phyloP scores from a whole-genome alignment of 1,140 invertebrate species.

The Acromyrmex echinatior region DNA sequence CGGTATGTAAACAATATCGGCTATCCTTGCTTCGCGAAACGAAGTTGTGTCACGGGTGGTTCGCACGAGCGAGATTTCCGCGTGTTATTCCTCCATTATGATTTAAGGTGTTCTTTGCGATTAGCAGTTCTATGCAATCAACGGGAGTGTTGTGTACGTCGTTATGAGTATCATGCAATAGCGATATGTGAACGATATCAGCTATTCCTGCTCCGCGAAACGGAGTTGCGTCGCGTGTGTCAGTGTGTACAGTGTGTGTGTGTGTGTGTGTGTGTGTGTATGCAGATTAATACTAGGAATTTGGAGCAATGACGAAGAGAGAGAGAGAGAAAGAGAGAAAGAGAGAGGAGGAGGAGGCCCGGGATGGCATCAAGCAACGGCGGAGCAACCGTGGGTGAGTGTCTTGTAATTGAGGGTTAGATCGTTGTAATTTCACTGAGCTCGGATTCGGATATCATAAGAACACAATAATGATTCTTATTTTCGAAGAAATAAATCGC shows the following conservation, averaged over 20 bases:
- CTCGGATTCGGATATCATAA: no score
- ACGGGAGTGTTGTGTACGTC: no score
- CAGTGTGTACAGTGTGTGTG: no score
- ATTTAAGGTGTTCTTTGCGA: no score
- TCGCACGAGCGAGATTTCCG: no score
- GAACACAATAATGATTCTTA: not conserved
- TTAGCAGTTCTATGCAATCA: no score
- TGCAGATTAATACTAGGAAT: not conserved
- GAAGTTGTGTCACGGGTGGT: no score
- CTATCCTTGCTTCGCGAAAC: not conserved
- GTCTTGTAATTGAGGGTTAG: not conserved
- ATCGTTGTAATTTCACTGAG: not conserved
- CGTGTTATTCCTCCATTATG: no score
- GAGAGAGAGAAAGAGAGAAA: no score
- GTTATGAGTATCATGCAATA: no score
- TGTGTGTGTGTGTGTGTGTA: not conserved
- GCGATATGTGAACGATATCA: no score
- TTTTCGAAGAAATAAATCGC: not conserved
- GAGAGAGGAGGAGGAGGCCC: not conserved
- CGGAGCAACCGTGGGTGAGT: constrained; percentile 5
- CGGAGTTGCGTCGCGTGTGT: not conserved
- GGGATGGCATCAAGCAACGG: not conserved
- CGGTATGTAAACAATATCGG: not conserved
- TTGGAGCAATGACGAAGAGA: not conserved
- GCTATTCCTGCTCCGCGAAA: no score